phyloP scores from a whole-genome alignment of 2,113 vertebrate species.

The Muscicapa adusta region DNA sequence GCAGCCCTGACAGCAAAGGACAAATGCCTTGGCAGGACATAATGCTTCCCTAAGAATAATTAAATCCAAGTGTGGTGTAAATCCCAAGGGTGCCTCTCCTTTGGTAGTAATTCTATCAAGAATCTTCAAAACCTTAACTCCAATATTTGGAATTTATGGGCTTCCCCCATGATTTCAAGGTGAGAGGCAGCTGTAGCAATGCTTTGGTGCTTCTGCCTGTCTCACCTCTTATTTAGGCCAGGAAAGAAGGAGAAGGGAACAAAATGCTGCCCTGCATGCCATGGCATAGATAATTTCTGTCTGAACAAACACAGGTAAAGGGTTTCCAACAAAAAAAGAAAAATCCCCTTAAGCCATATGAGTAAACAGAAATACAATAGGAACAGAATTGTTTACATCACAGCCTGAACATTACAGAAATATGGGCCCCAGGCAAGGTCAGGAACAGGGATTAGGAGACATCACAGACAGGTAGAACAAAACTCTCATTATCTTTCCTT shows the following conservation, averaged over 20 bases:
- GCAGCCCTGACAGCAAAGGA: conserved; percentile 67
- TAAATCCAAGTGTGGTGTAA: conserved; percentile 53
- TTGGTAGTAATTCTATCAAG: conserved; percentile 57
- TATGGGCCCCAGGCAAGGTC: neutral
- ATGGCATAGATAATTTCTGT: neutral
- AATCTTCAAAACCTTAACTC: conserved; percentile 42
- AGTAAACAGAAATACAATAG: neutral
- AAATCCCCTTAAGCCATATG: neutral
- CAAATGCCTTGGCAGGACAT: conserved; percentile 45
- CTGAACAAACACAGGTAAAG: neutral
- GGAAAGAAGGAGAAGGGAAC: neutral
- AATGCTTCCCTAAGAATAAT: conserved; percentile 47
- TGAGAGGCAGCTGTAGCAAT: conserved; percentile 19
- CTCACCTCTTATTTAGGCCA: neutral
- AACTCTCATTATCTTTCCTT: neutral
- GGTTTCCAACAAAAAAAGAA: neutral
- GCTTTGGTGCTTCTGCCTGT: neutral
- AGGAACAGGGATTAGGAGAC: neutral
- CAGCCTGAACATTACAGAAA: neutral
- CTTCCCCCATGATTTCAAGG: conserved; percentile 38
- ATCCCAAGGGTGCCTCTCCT: conserved; percentile 48
- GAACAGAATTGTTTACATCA: neutral
- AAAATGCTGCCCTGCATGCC: neutral
- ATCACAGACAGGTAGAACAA: neutral
- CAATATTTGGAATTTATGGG: conserved; percentile 48